A percentile compares a stretch with the other conserved stretches of the same genome.
These are phyloP conservation scores for Papilio helenus DNA, from an alignment of 1,140 invertebrate species.

Conservation along the genomic window DNA sequence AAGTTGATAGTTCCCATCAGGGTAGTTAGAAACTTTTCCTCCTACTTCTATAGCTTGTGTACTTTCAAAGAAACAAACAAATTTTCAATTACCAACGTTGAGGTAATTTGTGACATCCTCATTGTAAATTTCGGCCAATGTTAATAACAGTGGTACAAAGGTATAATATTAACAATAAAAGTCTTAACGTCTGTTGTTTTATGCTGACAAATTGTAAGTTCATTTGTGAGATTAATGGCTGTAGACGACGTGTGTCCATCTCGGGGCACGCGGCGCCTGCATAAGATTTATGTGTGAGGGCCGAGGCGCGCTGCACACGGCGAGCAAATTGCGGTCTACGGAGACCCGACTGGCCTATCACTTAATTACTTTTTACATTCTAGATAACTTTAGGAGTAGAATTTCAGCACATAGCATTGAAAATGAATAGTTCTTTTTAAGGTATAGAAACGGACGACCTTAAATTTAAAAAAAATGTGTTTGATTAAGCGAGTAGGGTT, in stretches of 20 bases:
- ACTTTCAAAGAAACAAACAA: too few species aligned
- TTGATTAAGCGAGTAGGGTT: not conserved
- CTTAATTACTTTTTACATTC: not conserved
- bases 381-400: not conserved
- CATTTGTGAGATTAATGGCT: conserved; percentile 37
- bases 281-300: conserved; percentile 36
- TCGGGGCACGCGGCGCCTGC: conserved; percentile 29
- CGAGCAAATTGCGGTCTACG: not conserved
- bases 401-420: not conserved
- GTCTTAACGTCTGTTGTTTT: not conserved
- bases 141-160: too few species aligned
- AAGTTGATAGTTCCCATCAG: too few species aligned
- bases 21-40: too few species aligned
- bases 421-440: too few species aligned
- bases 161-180: not conserved
- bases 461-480: not conserved
- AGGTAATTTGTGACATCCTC: too few species aligned
- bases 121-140: not conserved
- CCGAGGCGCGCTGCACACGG: conserved; percentile 18
- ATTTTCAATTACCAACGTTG: too few species aligned
- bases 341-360: not conserved
- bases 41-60: too few species aligned
- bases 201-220: conserved; percentile 34
- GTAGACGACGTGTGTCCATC: conserved; percentile 36
- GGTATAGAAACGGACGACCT: not conserved